Percentiles rank a stretch among this genome's conserved stretches.
Evolutionary conservation across 2,888 invertebrate species (phyloP).

Genomic region (Eupsilia transversa): DNA sequence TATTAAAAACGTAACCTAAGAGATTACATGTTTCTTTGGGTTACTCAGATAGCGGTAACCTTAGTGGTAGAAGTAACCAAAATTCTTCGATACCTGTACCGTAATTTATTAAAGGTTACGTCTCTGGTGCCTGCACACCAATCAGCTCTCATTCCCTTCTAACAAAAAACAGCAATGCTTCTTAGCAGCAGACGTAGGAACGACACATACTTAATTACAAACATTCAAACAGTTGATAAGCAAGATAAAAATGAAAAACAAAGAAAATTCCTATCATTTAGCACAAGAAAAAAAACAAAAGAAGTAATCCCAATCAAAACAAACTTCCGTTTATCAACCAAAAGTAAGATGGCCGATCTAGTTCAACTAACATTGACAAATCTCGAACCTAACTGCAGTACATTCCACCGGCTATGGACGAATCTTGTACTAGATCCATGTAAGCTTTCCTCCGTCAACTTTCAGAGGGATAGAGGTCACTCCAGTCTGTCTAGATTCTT

Average conservation of each 20-base stretch:
- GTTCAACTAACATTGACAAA: conserved; percentile 44
- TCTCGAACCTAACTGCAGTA: conserved; percentile 19
- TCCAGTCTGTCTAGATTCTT: conserved; percentile 2
- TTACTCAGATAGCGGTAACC: too few species aligned
- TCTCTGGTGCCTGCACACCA: not conserved
- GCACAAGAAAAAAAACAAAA: not conserved
- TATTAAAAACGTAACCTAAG: too few species aligned
- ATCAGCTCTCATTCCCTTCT: not conserved
- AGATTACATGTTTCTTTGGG: too few species aligned
- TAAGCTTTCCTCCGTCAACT: conserved; percentile 43
- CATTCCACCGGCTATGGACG: not conserved
- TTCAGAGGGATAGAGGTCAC: conserved; percentile 36
- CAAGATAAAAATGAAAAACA: not conserved
- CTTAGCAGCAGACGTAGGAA: not conserved
- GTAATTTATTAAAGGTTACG: too few species aligned
- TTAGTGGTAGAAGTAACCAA: too few species aligned
- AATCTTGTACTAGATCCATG: conserved; percentile 23
- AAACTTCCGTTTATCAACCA: not conserved
- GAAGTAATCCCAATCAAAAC: not conserved
- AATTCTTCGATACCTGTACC: too few species aligned
- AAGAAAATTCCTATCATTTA: not conserved
- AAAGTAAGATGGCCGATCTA: conserved; percentile 29
- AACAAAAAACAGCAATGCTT: not conserved
- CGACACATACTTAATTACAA: not conserved
- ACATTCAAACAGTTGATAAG: not conserved